A percentile compares a stretch with the other conserved stretches of the same genome.
phyloP scores from a whole-genome alignment of 2,797 vertebrate genomes.

The Macropus fuliginosus region DNA sequence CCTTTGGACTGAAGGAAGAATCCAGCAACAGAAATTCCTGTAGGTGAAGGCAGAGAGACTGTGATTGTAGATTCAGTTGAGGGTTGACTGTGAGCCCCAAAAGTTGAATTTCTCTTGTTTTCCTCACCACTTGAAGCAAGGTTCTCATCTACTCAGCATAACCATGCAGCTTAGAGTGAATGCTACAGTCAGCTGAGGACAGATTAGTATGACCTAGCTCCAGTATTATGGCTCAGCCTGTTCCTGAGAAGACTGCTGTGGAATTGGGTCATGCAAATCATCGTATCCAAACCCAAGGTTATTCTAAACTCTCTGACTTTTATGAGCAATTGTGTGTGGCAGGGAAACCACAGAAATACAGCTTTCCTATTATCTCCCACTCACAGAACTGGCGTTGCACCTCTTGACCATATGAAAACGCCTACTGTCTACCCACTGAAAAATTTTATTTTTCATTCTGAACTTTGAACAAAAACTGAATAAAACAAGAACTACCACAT shows the following conservation, averaged over 20 bases:
- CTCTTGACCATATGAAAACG: neutral
- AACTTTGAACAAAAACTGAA: neutral
- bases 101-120: slow-evolving; percentile 6
- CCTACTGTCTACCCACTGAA: neutral
- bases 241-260: neutral
- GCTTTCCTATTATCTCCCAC: neutral
- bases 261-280: slow-evolving; percentile 37
- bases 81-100: slow-evolving; percentile 1
- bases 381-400: slow-evolving; percentile 29
- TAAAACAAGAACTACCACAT: neutral
- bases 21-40: neutral
- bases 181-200: neutral
- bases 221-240: neutral
- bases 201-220: neutral
- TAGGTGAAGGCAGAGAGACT: neutral
- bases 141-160: slow-evolving; percentile 3
- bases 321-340: neutral
- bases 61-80: neutral
- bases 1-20: neutral
- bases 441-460: neutral
- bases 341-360: slow-evolving; percentile 35
- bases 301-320: neutral
- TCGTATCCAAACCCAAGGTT: neutral
- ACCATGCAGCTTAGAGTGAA: neutral
- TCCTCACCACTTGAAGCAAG: neutral